A percentile compares a stretch with the other conserved stretches of the same genome.
Conservation (phyloP, 2,888 invertebrate species). For the Sympetrum striolatum region DNA sequence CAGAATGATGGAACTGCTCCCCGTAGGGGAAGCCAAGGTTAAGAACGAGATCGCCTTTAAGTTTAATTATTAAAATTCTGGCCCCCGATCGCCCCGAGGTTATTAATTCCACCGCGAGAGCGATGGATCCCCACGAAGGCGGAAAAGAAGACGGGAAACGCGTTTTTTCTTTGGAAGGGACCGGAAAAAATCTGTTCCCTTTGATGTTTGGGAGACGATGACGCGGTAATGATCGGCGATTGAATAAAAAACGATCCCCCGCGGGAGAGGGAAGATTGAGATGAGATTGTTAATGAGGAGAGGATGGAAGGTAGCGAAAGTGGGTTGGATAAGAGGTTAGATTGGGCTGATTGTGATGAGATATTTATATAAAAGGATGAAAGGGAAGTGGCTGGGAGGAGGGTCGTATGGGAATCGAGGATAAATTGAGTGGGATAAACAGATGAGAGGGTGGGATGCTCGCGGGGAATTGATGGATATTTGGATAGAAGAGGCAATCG, state of each 20-base stretch:
- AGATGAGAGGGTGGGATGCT: not conserved
- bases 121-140: not conserved
- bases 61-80: not conserved
- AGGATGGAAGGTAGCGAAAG: not conserved
- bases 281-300: not conserved
- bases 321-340: not conserved
- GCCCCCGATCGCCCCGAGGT: not conserved
- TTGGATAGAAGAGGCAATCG: not conserved
- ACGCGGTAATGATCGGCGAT: not conserved
- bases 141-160: not conserved
- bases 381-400: not conserved
- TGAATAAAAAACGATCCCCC: not conserved
- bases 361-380: not conserved
- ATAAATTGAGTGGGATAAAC: constrained; percentile 8
- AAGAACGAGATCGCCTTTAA: not conserved
- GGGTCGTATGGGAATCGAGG: not conserved
- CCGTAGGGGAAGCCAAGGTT: not conserved
- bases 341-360: not conserved
- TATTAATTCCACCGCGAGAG: not conserved
- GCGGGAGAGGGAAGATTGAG: not conserved
- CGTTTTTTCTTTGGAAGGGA: not conserved
- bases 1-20: not conserved
- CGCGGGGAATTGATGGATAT: not conserved
- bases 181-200: not conserved
- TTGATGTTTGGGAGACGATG: not conserved